These are phyloP conservation scores for Callinectes sapidus DNA, from an alignment of 2,888 invertebrate genomes.

Conservation along the genomic window DNA sequence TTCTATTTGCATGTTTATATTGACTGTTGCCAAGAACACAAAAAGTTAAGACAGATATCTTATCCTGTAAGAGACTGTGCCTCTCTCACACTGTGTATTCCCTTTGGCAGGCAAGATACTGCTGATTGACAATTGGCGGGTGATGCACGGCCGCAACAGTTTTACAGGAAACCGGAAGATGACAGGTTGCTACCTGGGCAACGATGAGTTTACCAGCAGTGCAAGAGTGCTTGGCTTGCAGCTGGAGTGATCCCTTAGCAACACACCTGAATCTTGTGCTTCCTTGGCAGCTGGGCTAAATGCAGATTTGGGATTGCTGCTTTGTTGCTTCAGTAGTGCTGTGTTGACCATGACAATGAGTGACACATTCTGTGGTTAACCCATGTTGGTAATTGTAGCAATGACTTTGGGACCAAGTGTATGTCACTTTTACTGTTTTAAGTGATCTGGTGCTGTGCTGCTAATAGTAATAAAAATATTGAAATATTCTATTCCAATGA, in stretches of 20 bases:
- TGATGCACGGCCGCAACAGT: constrained; percentile 84
- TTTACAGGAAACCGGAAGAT: constrained; percentile 83
- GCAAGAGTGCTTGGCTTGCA: constrained; percentile 74
- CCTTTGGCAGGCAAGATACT: constrained; percentile 82
- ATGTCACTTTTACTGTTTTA: neutral
- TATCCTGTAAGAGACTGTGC: neutral
- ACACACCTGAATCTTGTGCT: neutral
- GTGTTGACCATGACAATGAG: neutral
- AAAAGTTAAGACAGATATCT: neutral
- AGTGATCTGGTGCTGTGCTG: neutral
- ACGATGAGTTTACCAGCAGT: constrained; percentile 83
- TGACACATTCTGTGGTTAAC: neutral
- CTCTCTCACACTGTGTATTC: neutral
- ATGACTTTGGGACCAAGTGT: neutral
- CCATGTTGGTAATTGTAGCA: neutral
- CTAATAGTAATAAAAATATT: neutral
- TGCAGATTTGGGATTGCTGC: neutral
- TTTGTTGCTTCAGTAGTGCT: neutral
- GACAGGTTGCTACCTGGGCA: constrained; percentile 84
- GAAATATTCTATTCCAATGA: neutral
- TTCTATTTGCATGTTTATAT: neutral
- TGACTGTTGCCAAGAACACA: neutral
- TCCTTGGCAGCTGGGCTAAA: neutral
- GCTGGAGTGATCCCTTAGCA: constrained; percentile 28
- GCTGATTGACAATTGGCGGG: constrained; percentile 87